Evolutionary conservation across 2,797 vertebrate species (phyloP).

Genomic region (Dendrocincla fuliginosa): DNA sequence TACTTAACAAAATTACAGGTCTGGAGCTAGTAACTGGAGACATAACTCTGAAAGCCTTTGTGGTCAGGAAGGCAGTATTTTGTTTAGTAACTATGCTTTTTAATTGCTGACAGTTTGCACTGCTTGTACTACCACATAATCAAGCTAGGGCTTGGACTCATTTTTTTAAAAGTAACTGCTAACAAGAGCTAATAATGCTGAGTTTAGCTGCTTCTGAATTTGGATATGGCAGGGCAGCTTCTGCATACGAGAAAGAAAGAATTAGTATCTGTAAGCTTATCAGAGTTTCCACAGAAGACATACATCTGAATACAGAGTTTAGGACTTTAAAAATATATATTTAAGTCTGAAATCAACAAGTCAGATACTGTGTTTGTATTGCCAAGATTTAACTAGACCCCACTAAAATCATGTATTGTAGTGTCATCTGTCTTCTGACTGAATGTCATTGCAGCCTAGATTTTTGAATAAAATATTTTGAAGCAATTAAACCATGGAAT

Average conservation of each 20-base stretch:
- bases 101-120: background rate
- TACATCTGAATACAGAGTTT: conserved; percentile 55
- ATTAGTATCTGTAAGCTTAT: conserved; percentile 68
- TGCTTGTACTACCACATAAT: conserved; percentile 19
- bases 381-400: conserved; percentile 27
- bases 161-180: conserved; percentile 30
- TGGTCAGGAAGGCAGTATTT: background rate
- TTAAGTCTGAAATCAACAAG: conserved; percentile 49
- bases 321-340: conserved; percentile 7
- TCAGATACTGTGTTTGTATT: conserved; percentile 39
- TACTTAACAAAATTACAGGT: background rate
- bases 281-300: conserved; percentile 56
- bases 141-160: background rate
- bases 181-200: conserved; percentile 56
- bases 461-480: conserved; percentile 34
- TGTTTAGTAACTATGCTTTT: background rate
- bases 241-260: conserved; percentile 66
- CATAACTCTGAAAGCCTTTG: background rate
- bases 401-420: conserved; percentile 9
- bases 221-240: conserved; percentile 62
- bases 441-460: conserved; percentile 25
- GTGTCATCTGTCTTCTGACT: conserved; percentile 12
- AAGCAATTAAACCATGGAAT: background rate
- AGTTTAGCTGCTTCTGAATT: conserved; percentile 64
- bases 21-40: background rate